Evolutionary conservation across 2,888 invertebrate genomes (phyloP).

Genomic region (Xestia rhomboidea): DNA sequence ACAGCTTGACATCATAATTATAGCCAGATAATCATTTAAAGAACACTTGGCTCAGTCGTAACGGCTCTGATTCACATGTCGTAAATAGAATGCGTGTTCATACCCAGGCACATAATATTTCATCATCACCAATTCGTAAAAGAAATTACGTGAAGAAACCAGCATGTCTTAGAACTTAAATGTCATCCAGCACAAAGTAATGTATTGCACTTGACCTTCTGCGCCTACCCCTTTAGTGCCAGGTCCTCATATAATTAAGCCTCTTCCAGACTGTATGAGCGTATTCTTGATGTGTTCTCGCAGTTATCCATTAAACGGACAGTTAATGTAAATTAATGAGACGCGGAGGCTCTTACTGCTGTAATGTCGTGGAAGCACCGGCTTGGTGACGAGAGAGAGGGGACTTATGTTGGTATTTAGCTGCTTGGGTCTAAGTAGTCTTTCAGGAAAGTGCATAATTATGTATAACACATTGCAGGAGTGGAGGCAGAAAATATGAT

Average conservation of each 20-base stretch:
- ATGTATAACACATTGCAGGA: too few relatives aligned
- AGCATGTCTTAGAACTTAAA: neutral
- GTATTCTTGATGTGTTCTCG: conserved; percentile 37
- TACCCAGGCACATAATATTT: neutral
- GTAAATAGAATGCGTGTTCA: neutral
- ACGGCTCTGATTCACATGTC: neutral
- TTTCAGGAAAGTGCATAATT: neutral
- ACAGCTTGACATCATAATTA: neutral
- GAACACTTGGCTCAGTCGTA: neutral
- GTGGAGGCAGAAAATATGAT: too few relatives aligned
- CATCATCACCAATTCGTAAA: neutral
- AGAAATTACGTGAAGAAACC: neutral
- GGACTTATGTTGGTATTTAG: neutral
- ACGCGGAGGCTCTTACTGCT: conserved; percentile 40
- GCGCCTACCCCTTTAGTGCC: neutral
- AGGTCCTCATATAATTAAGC: conserved; percentile 41
- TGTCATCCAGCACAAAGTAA: neutral
- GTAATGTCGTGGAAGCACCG: conserved; percentile 40
- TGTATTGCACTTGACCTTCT: conserved; percentile 7
- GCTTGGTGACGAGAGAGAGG: neutral
- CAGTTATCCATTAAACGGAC: conserved; percentile 59
- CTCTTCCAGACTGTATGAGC: conserved; percentile 30
- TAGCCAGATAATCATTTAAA: neutral
- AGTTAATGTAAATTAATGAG: conserved; percentile 66
- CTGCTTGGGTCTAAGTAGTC: neutral